Evolutionary conservation across 2,113 vertebrate species (phyloP), one percentile per base, ranked within the genome.

Genomic region (Cyanoramphus novaezelandiae): DNA sequence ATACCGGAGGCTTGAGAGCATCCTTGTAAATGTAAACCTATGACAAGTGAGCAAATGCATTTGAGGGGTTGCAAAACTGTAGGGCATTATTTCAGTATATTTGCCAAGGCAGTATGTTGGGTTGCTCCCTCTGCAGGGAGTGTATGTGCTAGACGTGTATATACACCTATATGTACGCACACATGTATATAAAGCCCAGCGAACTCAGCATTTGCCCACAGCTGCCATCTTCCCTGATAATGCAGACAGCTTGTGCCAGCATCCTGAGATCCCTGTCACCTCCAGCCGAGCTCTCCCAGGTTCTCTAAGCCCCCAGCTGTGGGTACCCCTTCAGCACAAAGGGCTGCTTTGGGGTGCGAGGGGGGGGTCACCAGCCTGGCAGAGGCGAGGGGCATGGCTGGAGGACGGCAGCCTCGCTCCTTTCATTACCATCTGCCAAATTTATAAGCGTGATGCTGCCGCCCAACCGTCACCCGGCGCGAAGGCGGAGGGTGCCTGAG

Each of bases 351-450:
- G 39, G n/a, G 39, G 44, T 67, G 7, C 43, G 29, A 50, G 15
- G 2, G 10, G 10, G 9, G 10, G 8, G 3, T 39, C 3, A 0
- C 18, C 4, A 0, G 33, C 31, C 28, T 6, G 11, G 9, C 23
- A 41, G 59, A 27, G 31, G 19, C 1, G 2, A 47, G n/a, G 0
- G 4, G 35, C 21, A n/a, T 3, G 8, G 20, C 55, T 41, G 41
- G 49, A 28, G 37, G 24, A 21, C 2, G 7, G 11, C 6, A 6
- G 12, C 13, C 20, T 60, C 7, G 2, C 63, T 63, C 46, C 63
- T 57, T 8, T 37, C 14, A 4, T 21, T 7, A 15, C 65, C 13
- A 3, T 11, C 19, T 31, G 19, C 47, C 25, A 0, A 31, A 69
- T 19, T 13, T 17, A 21, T 37, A 5, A 3, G n/a, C 2, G 7